Evolutionary conservation across 1,140 invertebrate genomes (phyloP), one percentile per base, ranked within the genome.

Genomic region (Drosophila punjabiensis): DNA sequence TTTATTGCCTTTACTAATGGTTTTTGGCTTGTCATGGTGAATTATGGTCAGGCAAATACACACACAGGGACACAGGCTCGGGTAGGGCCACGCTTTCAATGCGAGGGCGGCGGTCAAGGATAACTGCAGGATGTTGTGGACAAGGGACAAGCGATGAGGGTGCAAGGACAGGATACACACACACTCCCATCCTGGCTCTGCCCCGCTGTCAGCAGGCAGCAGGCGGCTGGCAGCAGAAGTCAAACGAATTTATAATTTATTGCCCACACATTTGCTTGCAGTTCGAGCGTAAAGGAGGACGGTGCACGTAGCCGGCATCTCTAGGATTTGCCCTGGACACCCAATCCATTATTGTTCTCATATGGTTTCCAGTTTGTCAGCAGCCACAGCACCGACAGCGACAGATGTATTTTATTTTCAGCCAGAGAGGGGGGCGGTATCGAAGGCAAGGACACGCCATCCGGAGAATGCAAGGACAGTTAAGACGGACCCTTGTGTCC

Each of bases 181-280:
- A 33, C 24, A 41, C 52, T 56, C 37, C 52, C 30, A 39, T 18
- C 20, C 68, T 14, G 68, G 41, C 5, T 41, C 53, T 66, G 53
- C 65, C 66, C 45, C 69, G 62, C 61, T 59, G 56, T 59, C 63
- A 60, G 62, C 69, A 87, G 70, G 67, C 69, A 90, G 65, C 64
- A 55, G 64, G 39, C 66, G 35, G 68, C 66, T 68, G 74, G 85
- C 69, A 89, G 82, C 86, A 90, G 86, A 86, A 89, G 86, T 89
- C 86, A 89, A 89, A 89, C 86, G 86, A 89, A 89, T 89, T 89
- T 86, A 86, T 89, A 89, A 89, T 89, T 89, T 89, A 89, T 91
- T 58, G 71, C 76, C 75, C 28, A 77, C 65, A 78, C 86, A 86
- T 90, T 90, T 82, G 71, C 76, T 86, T 75, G 86, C 86, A 89